phyloP scores from a whole-genome alignment of 2,888 invertebrate genomes.

The Drosophila kokeensis region DNA sequence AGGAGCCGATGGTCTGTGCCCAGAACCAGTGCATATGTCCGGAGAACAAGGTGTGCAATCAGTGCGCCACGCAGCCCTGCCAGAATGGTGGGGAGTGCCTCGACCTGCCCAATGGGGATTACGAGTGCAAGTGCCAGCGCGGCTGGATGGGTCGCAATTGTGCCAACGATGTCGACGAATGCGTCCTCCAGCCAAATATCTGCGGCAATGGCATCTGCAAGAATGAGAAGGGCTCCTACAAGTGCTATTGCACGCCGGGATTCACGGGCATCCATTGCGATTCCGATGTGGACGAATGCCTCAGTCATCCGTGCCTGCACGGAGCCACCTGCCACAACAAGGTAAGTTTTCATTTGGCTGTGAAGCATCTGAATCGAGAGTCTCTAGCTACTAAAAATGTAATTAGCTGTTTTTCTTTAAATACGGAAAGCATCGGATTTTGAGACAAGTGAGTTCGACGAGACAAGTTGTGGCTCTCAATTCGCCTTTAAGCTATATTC shows the following conservation, averaged over 20 bases:
- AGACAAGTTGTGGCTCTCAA: background rate
- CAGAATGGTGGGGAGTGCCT: conserved; percentile 88
- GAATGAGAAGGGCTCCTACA: conserved; percentile 91
- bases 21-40: conserved; percentile 84
- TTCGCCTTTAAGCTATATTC: conserved; percentile 1
- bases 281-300: conserved; percentile 94
- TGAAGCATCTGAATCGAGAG: background rate
- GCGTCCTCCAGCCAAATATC: conserved; percentile 86
- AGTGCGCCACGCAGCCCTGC: conserved; percentile 88
- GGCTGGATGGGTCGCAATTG: conserved; percentile 88
- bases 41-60: conserved; percentile 85
- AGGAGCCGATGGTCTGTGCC: conserved; percentile 84
- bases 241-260: conserved; percentile 95
- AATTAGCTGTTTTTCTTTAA: conserved; percentile 85
- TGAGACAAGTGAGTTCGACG: conserved; percentile 85
- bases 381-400: conserved; percentile 75
- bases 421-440: conserved; percentile 85
- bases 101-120: conserved; percentile 86
- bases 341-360: conserved; percentile 72
- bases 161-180: conserved; percentile 90
- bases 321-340: conserved; percentile 93
- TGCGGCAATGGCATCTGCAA: conserved; percentile 94
- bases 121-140: conserved; percentile 87
- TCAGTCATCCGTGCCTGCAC: conserved; percentile 93
- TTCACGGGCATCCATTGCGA: conserved; percentile 94